These are phyloP conservation scores for Wasmannia auropunctata DNA, from an alignment of 1,140 invertebrate species.

Conservation along the genomic window DNA sequence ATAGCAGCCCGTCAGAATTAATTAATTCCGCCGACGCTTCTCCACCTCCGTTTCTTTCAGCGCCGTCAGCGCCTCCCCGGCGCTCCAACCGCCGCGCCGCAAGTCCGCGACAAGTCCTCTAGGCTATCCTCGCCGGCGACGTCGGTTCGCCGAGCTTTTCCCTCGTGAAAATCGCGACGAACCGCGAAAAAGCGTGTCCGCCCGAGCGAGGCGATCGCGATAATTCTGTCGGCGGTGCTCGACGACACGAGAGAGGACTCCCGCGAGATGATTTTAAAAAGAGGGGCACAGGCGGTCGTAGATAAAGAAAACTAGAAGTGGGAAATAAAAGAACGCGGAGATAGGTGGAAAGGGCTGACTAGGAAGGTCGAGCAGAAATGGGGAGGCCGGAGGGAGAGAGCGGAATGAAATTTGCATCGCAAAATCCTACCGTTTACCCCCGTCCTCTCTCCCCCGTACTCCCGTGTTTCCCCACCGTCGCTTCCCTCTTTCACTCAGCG, in stretches of 20 bases:
- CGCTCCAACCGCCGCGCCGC: not conserved
- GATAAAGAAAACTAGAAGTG: constrained; percentile 60
- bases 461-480: not conserved
- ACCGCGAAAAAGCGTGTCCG: constrained; percentile 61
- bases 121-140: not conserved
- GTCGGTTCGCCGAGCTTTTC: constrained; percentile 11
- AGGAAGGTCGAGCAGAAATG: constrained; percentile 24
- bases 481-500: not conserved
- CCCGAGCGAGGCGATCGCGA: constrained; percentile 51
- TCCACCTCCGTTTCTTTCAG: constrained; percentile 39
- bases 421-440: constrained; percentile 77
- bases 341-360: constrained; percentile 9
- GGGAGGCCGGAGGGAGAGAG: constrained; percentile 40
- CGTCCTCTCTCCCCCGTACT: constrained; percentile 45
- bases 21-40: constrained; percentile 56
- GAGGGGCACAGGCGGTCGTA: constrained; percentile 38
- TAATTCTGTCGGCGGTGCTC: constrained; percentile 56
- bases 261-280: constrained; percentile 52
- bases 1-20: constrained; percentile 60
- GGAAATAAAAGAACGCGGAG: constrained; percentile 37
- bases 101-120: constrained; percentile 34
- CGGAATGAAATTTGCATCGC: constrained; percentile 81
- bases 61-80: constrained; percentile 18
- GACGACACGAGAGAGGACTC: constrained; percentile 50
- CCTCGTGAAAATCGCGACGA: constrained; percentile 33